Conservation (phyloP, 2,797 vertebrate species). For the Adrianichthys oophorus region DNA sequence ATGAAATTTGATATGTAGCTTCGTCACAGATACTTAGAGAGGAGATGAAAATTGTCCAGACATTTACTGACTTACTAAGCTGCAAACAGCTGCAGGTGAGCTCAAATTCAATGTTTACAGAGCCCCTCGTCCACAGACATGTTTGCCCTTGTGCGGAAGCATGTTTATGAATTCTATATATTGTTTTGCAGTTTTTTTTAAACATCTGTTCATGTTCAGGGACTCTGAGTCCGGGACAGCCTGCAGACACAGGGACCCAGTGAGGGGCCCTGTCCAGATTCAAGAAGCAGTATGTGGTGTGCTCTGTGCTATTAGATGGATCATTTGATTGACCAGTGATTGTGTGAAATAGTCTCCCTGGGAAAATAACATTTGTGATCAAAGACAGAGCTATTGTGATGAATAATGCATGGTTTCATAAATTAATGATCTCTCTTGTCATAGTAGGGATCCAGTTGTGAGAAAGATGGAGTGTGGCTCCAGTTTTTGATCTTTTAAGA, state of each 20-base stretch:
- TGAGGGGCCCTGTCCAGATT: constrained; percentile 43
- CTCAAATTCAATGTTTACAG: constrained; percentile 46
- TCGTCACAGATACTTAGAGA: constrained; percentile 26
- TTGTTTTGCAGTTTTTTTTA: constrained; percentile 55
- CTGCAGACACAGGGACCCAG: constrained; percentile 40
- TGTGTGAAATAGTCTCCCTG: constrained; percentile 45
- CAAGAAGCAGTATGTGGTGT: constrained; percentile 34
- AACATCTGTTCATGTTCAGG: constrained; percentile 66
- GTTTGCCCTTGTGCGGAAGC: constrained; percentile 49
- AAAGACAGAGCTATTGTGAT: constrained; percentile 41
- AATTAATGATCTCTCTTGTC: constrained; percentile 52
- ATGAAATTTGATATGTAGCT: constrained; percentile 33
- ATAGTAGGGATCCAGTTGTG: constrained; percentile 35
- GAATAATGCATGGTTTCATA: constrained; percentile 64
- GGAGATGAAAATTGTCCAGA: constrained; percentile 32
- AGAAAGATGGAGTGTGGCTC: constrained; percentile 29
- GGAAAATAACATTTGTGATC: constrained; percentile 57
- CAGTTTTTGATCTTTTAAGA: constrained; percentile 35
- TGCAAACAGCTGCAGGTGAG: constrained; percentile 43
- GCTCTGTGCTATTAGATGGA: constrained; percentile 40
- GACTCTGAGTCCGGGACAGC: constrained; percentile 21
- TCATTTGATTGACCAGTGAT: constrained; percentile 41
- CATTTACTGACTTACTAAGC: constrained; percentile 39
- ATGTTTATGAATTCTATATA: constrained; percentile 66
- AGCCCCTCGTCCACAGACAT: constrained; percentile 39